These are phyloP conservation scores for Spatulosminthurus flaviceps DNA, from an alignment of 2,888 invertebrate species.

Conservation along the genomic window DNA sequence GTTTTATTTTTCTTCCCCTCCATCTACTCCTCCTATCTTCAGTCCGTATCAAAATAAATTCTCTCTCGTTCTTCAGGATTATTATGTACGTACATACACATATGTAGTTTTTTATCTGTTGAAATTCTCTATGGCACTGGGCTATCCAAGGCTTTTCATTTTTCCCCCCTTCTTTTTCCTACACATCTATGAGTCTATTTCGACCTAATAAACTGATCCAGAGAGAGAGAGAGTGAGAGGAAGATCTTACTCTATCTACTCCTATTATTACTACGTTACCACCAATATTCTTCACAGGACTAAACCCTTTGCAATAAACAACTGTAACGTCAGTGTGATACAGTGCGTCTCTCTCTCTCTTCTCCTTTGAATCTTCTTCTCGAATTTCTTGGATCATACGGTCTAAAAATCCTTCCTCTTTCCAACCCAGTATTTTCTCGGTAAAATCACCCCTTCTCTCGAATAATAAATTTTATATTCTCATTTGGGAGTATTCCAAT, in stretches of 20 bases:
- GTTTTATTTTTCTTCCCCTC: constrained; percentile 35
- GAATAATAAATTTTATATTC: too few relatives aligned
- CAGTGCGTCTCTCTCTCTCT: background rate
- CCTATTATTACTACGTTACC: background rate
- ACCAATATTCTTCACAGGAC: background rate
- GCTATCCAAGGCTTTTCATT: background rate
- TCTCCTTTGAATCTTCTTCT: background rate
- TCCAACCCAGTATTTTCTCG: too few relatives aligned
- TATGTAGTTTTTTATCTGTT: too few relatives aligned
- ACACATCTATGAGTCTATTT: background rate
- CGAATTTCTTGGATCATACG: too few relatives aligned
- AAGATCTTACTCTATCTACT: background rate
- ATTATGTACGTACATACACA: too few relatives aligned
- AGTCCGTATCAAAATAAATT: constrained; percentile 35
- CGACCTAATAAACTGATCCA: background rate
- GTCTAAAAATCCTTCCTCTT: too few relatives aligned
- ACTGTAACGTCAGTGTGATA: background rate
- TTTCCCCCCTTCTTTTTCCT: background rate
- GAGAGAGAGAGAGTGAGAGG: too few relatives aligned
- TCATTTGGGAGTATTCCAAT: too few relatives aligned
- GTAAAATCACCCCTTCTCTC: too few relatives aligned
- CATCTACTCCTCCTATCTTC: constrained; percentile 36
- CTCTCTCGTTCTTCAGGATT: background rate
- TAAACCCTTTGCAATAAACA: background rate
- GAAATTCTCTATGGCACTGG: too few relatives aligned